Evolutionary conservation across 2,113 vertebrate species (phyloP).

Genomic region (Marcusenius ussheri): DNA sequence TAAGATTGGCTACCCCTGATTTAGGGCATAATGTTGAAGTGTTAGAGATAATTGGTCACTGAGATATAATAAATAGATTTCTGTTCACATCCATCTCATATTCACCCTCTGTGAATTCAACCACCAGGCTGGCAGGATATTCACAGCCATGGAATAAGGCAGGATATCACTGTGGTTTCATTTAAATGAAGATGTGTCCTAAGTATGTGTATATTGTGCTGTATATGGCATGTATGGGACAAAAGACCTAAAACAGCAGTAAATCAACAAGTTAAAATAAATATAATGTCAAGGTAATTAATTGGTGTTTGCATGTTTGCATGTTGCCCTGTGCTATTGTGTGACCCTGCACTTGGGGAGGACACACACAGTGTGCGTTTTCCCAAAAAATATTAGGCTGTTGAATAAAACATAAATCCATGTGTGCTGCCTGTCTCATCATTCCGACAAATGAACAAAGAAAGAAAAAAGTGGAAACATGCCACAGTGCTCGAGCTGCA

Average conservation of each 20-base stretch:
- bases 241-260: neutral
- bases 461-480: neutral
- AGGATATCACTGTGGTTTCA: neutral
- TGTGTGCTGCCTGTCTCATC: neutral
- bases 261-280: neutral
- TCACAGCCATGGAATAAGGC: neutral
- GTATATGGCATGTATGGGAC: neutral
- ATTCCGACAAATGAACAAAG: neutral
- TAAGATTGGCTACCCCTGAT: neutral
- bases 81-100: neutral
- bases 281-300: neutral
- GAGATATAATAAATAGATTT: too few relatives aligned
- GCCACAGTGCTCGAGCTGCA: neutral
- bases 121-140: neutral
- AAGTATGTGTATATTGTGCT: neutral
- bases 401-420: neutral
- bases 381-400: neutral
- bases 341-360: neutral
- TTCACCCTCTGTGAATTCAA: neutral
- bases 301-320: too few relatives aligned
- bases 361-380: neutral
- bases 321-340: neutral
- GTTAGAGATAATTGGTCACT: neutral
- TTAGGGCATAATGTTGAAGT: neutral
- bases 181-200: neutral